These are phyloP conservation scores for Spilosoma lubricipeda DNA, from an alignment of 2,888 invertebrate species.

Conservation along the genomic window DNA sequence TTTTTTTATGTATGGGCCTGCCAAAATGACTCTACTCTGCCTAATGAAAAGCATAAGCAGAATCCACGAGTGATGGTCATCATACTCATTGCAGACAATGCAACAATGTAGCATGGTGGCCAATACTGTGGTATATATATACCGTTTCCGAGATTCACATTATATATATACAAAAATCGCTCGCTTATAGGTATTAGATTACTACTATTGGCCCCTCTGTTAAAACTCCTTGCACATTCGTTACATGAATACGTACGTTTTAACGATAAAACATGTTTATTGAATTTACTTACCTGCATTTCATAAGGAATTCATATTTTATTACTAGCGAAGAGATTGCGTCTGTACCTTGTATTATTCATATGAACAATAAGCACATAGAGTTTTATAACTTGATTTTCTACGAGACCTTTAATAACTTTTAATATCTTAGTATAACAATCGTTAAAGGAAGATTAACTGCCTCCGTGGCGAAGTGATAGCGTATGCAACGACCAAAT, in stretches of 20 bases:
- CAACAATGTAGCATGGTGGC: too few relatives aligned
- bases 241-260: conserved; percentile 49
- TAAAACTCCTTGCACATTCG: conserved; percentile 63
- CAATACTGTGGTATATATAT: too few relatives aligned
- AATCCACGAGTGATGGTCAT: too few relatives aligned
- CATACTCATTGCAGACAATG: too few relatives aligned
- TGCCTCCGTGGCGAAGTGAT: too few relatives aligned
- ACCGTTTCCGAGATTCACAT: too few relatives aligned
- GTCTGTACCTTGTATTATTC: conserved; percentile 35
- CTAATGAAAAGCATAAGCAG: too few relatives aligned
- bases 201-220: conserved; percentile 53
- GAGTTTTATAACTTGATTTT: conserved; percentile 21
- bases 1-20: too few relatives aligned
- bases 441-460: background rate
- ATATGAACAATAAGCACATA: conserved; percentile 27
- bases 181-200: too few relatives aligned
- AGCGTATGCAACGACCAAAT: too few relatives aligned
- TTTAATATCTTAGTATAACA: background rate
- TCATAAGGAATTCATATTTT: conserved; percentile 45
- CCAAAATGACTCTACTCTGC: too few relatives aligned
- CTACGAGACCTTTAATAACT: background rate
- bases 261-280: conserved; percentile 41
- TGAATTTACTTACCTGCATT: conserved; percentile 49
- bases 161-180: too few relatives aligned
- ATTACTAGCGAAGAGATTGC: conserved; percentile 38